A percentile compares a stretch with the other conserved stretches of the same genome.
Conservation (phyloP, 2,797 vertebrate species). For the Clarias pachynema region DNA sequence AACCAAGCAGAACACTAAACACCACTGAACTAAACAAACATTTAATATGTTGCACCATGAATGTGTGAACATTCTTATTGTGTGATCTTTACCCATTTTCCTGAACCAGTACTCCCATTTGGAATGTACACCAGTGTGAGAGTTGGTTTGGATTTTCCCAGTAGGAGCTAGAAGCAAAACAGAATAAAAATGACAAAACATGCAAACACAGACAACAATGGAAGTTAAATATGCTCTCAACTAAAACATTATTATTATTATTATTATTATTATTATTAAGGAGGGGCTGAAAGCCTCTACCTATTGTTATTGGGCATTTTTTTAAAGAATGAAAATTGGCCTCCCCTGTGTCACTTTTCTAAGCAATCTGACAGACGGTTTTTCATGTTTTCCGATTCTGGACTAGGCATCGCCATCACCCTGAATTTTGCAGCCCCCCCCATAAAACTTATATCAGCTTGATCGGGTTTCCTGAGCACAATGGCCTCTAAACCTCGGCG, state of each 20-base stretch:
- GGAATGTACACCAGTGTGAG: slow-evolving; percentile 75
- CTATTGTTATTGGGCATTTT: too few relatives aligned
- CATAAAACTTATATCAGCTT: too few relatives aligned
- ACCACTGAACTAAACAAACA: background rate
- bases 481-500: too few relatives aligned
- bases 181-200: background rate
- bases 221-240: background rate
- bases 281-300: too few relatives aligned
- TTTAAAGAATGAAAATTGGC: too few relatives aligned
- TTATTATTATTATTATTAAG: background rate
- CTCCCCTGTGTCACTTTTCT: too few relatives aligned
- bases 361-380: too few relatives aligned
- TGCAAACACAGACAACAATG: background rate
- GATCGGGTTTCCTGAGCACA: too few relatives aligned
- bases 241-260: background rate
- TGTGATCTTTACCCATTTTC: slow-evolving; percentile 79
- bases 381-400: too few relatives aligned
- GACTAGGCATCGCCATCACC: too few relatives aligned
- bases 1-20: background rate
- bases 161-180: slow-evolving; percentile 71
- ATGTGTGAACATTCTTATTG: background rate
- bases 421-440: too few relatives aligned
- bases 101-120: slow-evolving; percentile 89
- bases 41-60: background rate
- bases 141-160: slow-evolving; percentile 74